Percentiles rank a stretch among this genome's conserved stretches.
These are phyloP conservation scores for Pterobdella sp. DNA, from an alignment of 2,888 invertebrate genomes.

Conservation along the genomic window DNA sequence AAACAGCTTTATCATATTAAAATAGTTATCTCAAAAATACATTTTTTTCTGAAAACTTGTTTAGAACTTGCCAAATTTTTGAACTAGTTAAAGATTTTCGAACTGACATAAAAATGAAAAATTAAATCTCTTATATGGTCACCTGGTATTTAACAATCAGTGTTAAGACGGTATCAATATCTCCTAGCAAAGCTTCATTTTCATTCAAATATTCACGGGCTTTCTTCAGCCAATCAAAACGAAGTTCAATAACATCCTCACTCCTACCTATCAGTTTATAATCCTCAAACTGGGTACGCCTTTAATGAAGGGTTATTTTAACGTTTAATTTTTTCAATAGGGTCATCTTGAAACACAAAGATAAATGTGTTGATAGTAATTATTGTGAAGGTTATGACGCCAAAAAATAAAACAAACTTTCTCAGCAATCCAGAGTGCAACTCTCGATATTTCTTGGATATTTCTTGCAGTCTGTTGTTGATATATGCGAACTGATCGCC, in stretches of 20 bases:
- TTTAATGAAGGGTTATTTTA: constrained; percentile 33
- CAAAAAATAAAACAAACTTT: not conserved
- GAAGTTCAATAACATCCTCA: constrained; percentile 47
- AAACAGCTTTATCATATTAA: not conserved
- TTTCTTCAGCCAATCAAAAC: constrained; percentile 49
- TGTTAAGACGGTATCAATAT: constrained; percentile 50
- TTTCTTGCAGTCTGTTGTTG: not conserved
- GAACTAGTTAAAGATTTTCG: too few relatives aligned
- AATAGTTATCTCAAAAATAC: constrained; percentile 3
- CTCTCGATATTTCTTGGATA: not conserved
- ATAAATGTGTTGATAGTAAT: too few relatives aligned
- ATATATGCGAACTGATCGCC: not conserved
- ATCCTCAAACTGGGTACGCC: constrained; percentile 50
- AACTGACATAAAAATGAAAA: not conserved
- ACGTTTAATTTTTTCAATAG: too few relatives aligned
- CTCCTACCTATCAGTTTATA: constrained; percentile 48
- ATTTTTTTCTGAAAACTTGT: not conserved
- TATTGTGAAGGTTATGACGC: too few relatives aligned
- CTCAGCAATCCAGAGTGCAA: not conserved
- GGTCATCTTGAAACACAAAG: too few relatives aligned
- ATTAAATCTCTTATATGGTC: not conserved
- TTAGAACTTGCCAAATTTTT: not conserved
- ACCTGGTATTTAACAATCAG: constrained; percentile 51
- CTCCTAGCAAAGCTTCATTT: constrained; percentile 49
- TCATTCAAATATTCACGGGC: constrained; percentile 47